These are phyloP conservation scores for Colletes gigas DNA, from an alignment of 1,140 invertebrate genomes.

Conservation along the genomic window DNA sequence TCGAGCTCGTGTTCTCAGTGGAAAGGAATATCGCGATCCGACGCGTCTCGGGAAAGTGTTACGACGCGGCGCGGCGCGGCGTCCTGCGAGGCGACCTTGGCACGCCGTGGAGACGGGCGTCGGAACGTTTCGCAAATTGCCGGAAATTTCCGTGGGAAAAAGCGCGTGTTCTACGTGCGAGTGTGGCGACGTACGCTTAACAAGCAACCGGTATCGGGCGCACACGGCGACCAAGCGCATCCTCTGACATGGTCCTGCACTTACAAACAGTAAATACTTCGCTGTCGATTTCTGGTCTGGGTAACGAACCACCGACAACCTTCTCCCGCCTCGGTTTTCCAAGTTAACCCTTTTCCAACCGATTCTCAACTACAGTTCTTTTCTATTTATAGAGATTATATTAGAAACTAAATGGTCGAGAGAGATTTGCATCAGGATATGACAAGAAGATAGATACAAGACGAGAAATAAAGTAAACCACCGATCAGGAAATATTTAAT, in stretches of 20 bases:
- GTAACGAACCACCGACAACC: no score
- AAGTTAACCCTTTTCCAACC: no score
- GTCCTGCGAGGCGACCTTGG: conserved; percentile 67
- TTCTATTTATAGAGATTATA: no score
- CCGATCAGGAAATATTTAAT: no score
- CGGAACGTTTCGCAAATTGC: conserved; percentile 75
- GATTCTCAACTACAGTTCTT: no score
- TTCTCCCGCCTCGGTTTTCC: neutral
- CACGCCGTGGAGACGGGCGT: conserved; percentile 64
- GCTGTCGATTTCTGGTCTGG: neutral
- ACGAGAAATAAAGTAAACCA: no score
- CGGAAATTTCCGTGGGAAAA: conserved; percentile 78
- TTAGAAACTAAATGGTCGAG: no score
- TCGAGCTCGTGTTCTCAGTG: no score
- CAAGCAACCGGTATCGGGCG: conserved; percentile 46
- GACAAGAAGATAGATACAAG: no score
- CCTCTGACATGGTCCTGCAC: conserved; percentile 43
- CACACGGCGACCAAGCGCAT: conserved; percentile 15
- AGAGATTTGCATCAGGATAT: no score
- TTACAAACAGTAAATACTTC: conserved; percentile 14
- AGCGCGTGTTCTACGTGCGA: conserved; percentile 43
- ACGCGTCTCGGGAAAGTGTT: neutral
- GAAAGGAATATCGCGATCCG: conserved; percentile 2
- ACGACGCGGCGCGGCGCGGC: conserved; percentile 36
- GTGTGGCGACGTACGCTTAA: conserved; percentile 52